Evolutionary conservation across 2,797 vertebrate species (phyloP), one percentile per base, ranked within the genome.

Genomic region (Zenarchopterus dispar): DNA sequence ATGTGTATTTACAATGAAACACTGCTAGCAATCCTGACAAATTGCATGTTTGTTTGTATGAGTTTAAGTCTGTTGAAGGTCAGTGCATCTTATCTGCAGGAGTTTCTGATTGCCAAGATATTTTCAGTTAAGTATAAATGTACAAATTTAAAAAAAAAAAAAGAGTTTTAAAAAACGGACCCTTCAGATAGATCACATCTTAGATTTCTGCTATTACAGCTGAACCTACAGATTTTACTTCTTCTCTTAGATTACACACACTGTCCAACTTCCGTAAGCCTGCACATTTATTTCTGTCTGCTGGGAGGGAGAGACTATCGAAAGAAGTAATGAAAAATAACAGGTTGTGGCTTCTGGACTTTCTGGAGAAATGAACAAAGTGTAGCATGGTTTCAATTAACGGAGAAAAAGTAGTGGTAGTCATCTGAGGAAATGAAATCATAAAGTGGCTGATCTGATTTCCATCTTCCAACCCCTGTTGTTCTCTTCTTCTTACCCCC

Each of bases 391-490:
- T 89, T 91, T 72, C 73, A 86, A 86, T 91, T 84, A 89, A 70
- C 17, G 6, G 41, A 67, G 67, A 77, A 83, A 80, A 81, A 68
- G 61, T 65, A 62, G 73, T 44, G 26, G 74, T 56, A 61, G 75
- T 76, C 73, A 3, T 67, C 53, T 52, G 52, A 80, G 88, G 84
- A 90, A 92, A 87, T 89, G 73, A 88, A 84, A 81, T 65, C 83
- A 89, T 88, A 67, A 87, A 89, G 87, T 46, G 75, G 78, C 75
- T 77, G 77, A 75, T 90, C 91, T 85, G 73, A 79, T 80, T 88
- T 84, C 52, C 63, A 70, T 75, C 67, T 66, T 64, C 46, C 43
- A 36, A 33, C 17, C 17, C 52, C 45, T 11, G 49, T 21, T 11
- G 17, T 33, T 26, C 28, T 59, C 41, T n/a, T 50, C 36, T 19